Evolutionary conservation across 1,140 invertebrate species (phyloP).

Genomic region (Tetramorium parvispinum): DNA sequence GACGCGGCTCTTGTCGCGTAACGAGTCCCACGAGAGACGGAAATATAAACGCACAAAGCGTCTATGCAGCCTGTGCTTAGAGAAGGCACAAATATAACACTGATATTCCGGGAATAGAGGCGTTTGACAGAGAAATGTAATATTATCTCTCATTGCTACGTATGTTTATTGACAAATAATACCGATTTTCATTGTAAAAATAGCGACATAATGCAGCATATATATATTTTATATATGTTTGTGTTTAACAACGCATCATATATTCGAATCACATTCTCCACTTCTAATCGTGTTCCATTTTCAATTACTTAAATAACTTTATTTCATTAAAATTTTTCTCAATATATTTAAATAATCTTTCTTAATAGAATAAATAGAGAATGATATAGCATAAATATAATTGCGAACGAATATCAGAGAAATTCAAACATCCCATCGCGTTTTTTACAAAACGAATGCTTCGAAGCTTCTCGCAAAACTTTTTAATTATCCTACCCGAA

Average conservation of each 20-base stretch:
- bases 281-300: not conserved
- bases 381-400: not conserved
- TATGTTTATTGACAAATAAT: not conserved
- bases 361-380: not conserved
- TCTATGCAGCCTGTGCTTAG: not conserved
- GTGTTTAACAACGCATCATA: not conserved
- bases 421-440: constrained; percentile 34
- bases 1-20: constrained; percentile 36
- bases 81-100: not conserved
- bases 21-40: constrained; percentile 18
- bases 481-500: constrained; percentile 79
- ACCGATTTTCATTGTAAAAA: not conserved
- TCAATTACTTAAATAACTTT: not conserved
- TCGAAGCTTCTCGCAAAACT: constrained; percentile 67
- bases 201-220: not conserved
- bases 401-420: constrained; percentile 57
- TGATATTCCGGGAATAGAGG: not conserved
- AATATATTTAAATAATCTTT: not conserved
- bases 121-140: not conserved
- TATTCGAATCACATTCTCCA: not conserved
- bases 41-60: constrained; percentile 36
- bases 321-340: not conserved
- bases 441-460: constrained; percentile 1
- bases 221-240: not conserved
- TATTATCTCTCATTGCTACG: not conserved